Conservation (phyloP, 2,888 invertebrate species). For the Xylocampa areola region DNA sequence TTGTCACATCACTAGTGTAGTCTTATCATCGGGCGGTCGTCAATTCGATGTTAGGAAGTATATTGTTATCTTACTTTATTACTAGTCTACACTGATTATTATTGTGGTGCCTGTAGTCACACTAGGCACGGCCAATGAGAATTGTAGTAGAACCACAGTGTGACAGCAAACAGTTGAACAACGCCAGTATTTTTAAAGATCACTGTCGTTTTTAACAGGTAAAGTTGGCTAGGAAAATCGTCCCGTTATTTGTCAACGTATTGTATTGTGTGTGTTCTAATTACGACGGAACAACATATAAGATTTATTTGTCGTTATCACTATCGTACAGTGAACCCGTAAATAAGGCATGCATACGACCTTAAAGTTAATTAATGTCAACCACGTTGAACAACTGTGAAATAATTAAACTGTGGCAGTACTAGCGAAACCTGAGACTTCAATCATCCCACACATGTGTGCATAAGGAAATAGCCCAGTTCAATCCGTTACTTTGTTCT, state of each 20-base stretch:
- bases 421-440: conserved; percentile 36
- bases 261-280: no score
- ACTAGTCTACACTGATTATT: conserved; percentile 64
- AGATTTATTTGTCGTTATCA: no score
- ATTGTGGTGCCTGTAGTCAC: conserved; percentile 36
- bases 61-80: conserved; percentile 69
- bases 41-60: conserved; percentile 68
- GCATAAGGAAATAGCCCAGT: conserved; percentile 48
- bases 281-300: no score
- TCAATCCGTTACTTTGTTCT: conserved; percentile 29
- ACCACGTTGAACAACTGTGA: conserved; percentile 19
- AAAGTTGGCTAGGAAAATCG: no score
- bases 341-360: neutral
- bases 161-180: conserved; percentile 2
- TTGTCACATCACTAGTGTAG: conserved; percentile 54
- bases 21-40: conserved; percentile 61
- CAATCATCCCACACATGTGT: conserved; percentile 27
- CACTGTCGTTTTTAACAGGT: no score
- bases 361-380: neutral
- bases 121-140: conserved; percentile 11
- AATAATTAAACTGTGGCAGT: conserved; percentile 28
- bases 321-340: conserved; percentile 38
- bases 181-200: neutral
- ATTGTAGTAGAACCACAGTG: conserved; percentile 26
- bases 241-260: no score